A percentile compares a stretch with the other conserved stretches of the same genome.
These are phyloP conservation scores for Eurystomus gularis DNA, from an alignment of 2,113 vertebrate species.

Conservation along the genomic window DNA sequence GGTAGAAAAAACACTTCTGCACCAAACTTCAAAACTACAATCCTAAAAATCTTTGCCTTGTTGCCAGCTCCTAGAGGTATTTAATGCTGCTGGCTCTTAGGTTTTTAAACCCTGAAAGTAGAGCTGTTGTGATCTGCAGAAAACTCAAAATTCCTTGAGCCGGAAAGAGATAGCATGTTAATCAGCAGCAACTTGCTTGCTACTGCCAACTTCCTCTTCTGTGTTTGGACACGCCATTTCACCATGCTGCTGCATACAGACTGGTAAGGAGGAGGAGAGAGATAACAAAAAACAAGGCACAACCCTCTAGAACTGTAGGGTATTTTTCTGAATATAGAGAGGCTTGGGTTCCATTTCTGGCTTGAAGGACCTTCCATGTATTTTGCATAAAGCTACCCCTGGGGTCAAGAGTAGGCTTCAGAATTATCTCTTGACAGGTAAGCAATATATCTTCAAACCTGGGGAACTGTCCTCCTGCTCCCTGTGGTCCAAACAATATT, in stretches of 20 bases:
- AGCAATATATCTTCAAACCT: background rate
- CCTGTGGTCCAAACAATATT: background rate
- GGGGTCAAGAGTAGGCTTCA: background rate
- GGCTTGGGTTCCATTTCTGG: background rate
- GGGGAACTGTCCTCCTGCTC: background rate
- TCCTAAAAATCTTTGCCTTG: background rate
- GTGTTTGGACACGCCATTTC: background rate
- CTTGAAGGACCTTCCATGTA: background rate
- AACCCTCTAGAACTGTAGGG: background rate
- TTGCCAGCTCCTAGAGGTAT: background rate
- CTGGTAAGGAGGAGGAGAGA: background rate
- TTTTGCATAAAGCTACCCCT: background rate
- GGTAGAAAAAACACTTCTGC: background rate
- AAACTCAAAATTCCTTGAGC: background rate
- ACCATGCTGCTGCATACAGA: background rate
- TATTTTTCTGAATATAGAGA: background rate
- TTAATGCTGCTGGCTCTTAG: background rate
- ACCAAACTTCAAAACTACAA: background rate
- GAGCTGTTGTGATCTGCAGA: background rate
- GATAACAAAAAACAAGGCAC: background rate
- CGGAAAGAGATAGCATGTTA: background rate
- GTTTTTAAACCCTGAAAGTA: background rate
- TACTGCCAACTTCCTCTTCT: background rate
- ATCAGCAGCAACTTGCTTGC: background rate
- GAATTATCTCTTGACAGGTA: background rate